phyloP scores from a whole-genome alignment of 1,140 invertebrate genomes.

The Scaptomyza hsui region DNA sequence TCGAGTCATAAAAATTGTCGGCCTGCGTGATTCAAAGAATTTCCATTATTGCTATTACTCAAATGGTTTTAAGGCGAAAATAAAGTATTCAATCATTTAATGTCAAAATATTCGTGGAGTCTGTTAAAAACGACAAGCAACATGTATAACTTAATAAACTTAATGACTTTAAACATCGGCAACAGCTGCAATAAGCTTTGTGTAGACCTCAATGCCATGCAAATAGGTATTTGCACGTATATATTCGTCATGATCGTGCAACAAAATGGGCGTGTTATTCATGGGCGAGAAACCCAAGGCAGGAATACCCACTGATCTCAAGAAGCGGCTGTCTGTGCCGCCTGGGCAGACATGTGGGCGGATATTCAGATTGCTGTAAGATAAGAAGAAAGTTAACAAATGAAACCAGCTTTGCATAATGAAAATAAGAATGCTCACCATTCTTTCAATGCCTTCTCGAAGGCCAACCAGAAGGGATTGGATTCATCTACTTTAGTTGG shows the following conservation, averaged over 20 bases:
- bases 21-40: not conserved
- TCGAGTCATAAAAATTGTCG: not conserved
- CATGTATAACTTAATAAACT: not conserved
- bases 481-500: slow-evolving; percentile 88
- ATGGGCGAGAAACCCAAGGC: slow-evolving; percentile 93
- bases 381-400: too few relatives aligned
- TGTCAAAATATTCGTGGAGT: not conserved
- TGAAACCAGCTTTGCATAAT: not conserved
- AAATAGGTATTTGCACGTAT: slow-evolving; percentile 89
- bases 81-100: not conserved
- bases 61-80: not conserved
- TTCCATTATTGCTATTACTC: not conserved
- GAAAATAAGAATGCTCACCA: slow-evolving; percentile 85
- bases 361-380: slow-evolving; percentile 85
- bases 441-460: slow-evolving; percentile 86
- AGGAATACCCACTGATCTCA: slow-evolving; percentile 89
- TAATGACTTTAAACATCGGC: slow-evolving; percentile 85
- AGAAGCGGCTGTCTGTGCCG: slow-evolving; percentile 90
- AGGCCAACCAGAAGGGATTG: slow-evolving; percentile 93
- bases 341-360: slow-evolving; percentile 90
- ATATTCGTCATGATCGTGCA: slow-evolving; percentile 93
- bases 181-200: slow-evolving; percentile 86
- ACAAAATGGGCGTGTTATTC: slow-evolving; percentile 88
- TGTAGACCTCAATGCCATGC: slow-evolving; percentile 89
- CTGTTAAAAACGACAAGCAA: not conserved